These are phyloP conservation scores for Grammomys dolichurus DNA, from an alignment of 2,113 vertebrate species.

Conservation along the genomic window DNA sequence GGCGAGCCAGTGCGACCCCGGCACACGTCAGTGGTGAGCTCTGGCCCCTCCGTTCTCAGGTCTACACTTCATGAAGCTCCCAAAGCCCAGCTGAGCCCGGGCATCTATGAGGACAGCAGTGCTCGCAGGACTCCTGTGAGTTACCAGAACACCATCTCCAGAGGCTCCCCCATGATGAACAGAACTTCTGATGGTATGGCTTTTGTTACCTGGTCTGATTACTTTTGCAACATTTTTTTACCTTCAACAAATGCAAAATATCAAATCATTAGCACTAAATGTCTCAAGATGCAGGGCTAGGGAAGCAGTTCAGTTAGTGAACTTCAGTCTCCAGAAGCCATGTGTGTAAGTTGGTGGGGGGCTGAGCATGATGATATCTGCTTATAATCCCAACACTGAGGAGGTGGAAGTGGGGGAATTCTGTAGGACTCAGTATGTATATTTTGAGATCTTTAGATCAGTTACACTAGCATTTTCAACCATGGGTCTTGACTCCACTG, in stretches of 20 bases:
- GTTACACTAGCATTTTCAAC: neutral
- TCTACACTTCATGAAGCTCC: constrained; percentile 96
- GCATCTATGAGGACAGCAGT: constrained; percentile 96
- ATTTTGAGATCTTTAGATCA: neutral
- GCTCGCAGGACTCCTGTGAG: constrained; percentile 96
- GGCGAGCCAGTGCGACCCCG: constrained; percentile 90
- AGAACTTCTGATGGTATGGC: constrained; percentile 92
- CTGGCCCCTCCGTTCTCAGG: constrained; percentile 95
- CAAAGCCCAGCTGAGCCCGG: constrained; percentile 96
- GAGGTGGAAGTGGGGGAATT: neutral
- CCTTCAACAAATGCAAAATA: neutral
- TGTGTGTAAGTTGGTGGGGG: neutral
- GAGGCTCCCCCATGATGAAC: constrained; percentile 95
- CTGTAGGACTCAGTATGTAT: neutral
- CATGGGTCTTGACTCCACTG: neutral
- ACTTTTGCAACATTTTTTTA: neutral
- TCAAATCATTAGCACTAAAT: neutral
- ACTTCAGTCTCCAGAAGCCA: neutral
- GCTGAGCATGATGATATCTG: neutral
- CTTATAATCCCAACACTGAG: neutral
- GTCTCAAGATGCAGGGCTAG: neutral
- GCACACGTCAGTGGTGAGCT: constrained; percentile 97
- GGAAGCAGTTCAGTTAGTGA: neutral
- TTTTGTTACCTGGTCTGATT: neutral
- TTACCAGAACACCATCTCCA: constrained; percentile 93